phyloP scores from a whole-genome alignment of 2,888 invertebrate genomes.

The Melieria omissa region DNA sequence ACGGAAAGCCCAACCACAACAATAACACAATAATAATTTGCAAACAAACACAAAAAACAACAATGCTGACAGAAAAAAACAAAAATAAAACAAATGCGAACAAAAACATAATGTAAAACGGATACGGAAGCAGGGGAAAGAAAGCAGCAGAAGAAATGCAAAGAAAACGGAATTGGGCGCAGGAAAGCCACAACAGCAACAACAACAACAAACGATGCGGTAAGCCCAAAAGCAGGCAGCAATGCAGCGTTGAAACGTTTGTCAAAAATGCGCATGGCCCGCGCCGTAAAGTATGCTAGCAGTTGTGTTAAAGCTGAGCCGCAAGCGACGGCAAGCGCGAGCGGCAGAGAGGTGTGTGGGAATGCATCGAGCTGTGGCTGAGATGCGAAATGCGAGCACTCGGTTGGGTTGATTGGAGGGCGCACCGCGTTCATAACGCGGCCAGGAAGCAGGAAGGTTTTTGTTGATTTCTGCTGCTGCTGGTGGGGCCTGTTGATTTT shows the following conservation, averaged over 20 bases:
- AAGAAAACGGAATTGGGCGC: not conserved
- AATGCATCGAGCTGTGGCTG: too few relatives aligned
- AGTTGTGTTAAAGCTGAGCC: not conserved
- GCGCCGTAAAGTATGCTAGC: not conserved
- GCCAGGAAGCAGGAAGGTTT: conserved; percentile 15
- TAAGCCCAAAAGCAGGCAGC: not conserved
- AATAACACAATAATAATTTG: conserved; percentile 14
- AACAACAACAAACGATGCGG: not conserved
- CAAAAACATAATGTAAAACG: not conserved
- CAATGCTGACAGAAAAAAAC: not conserved
- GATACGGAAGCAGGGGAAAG: not conserved
- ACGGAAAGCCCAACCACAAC: not conserved
- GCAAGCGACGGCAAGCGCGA: too few relatives aligned
- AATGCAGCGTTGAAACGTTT: conserved; percentile 1
- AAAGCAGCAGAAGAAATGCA: not conserved
- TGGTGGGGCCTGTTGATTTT: not conserved
- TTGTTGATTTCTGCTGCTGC: conserved; percentile 18
- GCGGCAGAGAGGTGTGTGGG: too few relatives aligned
- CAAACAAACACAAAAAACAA: conserved; percentile 9
- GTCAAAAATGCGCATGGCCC: conserved; percentile 13
- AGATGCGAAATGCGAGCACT: too few relatives aligned
- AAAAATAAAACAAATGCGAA: conserved; percentile 1
- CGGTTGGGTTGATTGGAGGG: too few relatives aligned
- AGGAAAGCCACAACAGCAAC: not conserved
- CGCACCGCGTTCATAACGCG: too few relatives aligned